Evolutionary conservation across 2,888 invertebrate species (phyloP).

Genomic region (Marasmarcha lunaedactyla): DNA sequence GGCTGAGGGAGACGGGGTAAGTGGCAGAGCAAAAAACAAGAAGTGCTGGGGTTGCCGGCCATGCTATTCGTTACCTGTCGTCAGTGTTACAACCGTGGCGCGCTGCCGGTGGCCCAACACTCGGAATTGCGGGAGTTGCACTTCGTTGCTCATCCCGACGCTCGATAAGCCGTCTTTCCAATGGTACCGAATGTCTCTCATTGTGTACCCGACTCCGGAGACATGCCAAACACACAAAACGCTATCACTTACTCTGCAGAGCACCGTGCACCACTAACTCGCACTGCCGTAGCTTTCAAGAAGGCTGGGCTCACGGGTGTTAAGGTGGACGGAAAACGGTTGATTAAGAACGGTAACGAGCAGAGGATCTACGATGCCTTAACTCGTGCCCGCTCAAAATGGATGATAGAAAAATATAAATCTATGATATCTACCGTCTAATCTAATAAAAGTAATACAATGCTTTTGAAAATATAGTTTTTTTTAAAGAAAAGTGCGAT

Average conservation of each 20-base stretch:
- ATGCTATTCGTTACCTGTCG: conserved; percentile 86
- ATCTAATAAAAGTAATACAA: conserved; percentile 19
- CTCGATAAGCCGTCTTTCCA: conserved; percentile 94
- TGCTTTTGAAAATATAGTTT: conserved; percentile 15
- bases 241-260: conserved; percentile 69
- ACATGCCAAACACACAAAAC: conserved; percentile 71
- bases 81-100: conserved; percentile 92
- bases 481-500: no score
- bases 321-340: conserved; percentile 29
- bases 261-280: conserved; percentile 39
- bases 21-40: conserved; percentile 52
- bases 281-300: conserved; percentile 29
- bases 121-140: conserved; percentile 96
- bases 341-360: conserved; percentile 34
- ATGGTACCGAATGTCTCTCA: conserved; percentile 97
- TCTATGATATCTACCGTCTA: conserved; percentile 28
- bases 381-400: conserved; percentile 28
- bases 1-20: conserved; percentile 63
- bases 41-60: conserved; percentile 48
- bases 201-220: conserved; percentile 94
- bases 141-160: conserved; percentile 95
- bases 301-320: conserved; percentile 31
- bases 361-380: background rate
- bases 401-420: conserved; percentile 56
- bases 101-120: conserved; percentile 96